Evolutionary conservation across 1,140 invertebrate genomes (phyloP).

Genomic region (Cherax quadricarinatus): DNA sequence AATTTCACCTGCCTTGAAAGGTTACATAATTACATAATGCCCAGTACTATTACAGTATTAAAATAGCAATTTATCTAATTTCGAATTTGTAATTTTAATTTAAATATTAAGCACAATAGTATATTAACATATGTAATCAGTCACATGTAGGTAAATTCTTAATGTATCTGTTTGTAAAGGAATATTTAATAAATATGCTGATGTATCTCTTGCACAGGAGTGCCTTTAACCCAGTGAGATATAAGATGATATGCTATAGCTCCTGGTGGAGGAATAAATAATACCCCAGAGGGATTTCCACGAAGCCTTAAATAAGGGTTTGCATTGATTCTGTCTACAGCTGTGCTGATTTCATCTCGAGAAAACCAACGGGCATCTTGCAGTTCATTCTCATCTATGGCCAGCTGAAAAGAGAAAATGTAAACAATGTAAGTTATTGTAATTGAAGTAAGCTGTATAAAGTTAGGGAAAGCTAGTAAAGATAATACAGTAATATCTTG

Average conservation of each 20-base stretch:
- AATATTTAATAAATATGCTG: slow-evolving; percentile 59
- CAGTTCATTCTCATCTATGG: slow-evolving; percentile 79
- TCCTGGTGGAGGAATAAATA: slow-evolving; percentile 58
- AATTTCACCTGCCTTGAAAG: too few relatives aligned
- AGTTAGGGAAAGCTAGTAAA: neutral
- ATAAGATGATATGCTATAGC: slow-evolving; percentile 66
- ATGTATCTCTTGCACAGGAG: slow-evolving; percentile 57
- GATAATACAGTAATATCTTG: too few relatives aligned
- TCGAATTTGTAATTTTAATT: too few relatives aligned
- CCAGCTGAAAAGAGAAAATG: slow-evolving; percentile 75
- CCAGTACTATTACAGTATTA: too few relatives aligned
- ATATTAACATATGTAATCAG: too few relatives aligned
- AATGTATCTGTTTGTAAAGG: neutral
- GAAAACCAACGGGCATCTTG: slow-evolving; percentile 81
- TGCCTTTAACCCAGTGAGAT: slow-evolving; percentile 64
- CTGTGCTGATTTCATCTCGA: slow-evolving; percentile 77
- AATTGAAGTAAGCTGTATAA: neutral
- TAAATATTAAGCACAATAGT: too few relatives aligned
- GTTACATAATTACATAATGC: too few relatives aligned
- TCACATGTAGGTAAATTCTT: too few relatives aligned
- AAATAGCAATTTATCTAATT: too few relatives aligned
- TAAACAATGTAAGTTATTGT: too few relatives aligned
- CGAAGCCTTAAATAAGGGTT: slow-evolving; percentile 74
- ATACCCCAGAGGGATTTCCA: slow-evolving; percentile 54
- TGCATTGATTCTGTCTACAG: slow-evolving; percentile 74